Evolutionary conservation across 2,888 invertebrate species (phyloP), one percentile per base, ranked within the genome.

Genomic region (Trypoxylon attenuatum): DNA sequence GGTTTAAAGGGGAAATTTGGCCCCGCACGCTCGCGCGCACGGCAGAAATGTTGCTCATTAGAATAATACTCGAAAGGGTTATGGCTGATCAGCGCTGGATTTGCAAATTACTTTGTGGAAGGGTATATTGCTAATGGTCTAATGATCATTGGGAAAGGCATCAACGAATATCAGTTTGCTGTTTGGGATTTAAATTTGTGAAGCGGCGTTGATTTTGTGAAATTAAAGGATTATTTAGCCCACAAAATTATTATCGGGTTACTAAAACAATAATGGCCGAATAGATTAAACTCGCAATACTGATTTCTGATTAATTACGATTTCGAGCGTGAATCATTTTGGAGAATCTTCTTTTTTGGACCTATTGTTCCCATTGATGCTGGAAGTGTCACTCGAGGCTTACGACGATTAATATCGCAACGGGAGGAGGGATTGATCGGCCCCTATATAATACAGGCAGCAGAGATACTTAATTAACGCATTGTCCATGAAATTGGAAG

Each of bases 381-480:
- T n/a, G n/a, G 45, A 29, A 27, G 19, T 46, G 50, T 54, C 51
- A 57, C 22, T 25, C 45, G 60, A 56, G 33, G 60, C 54, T 49
- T 49, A 57, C 50, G 41, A 46, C 59, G 45, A 57, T 63, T 58
- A 41, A 57, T 53, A 60, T 54, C 53, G 59, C 45, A 47, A 61
- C 62, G 29, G 22, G 64, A 73, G 57, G 49, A 22, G 18, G 45
- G 41, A 51, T 58, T 54, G 52, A 56, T 63, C 57, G 23, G 39
- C 18, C 39, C 16, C 16, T 18, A 16, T 27, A 50, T 33, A 22
- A 47, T 18, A 13, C 46, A 29, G 41, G 49, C 39, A 61, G 13
- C n/a, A 45, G 46, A 47, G 53, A 65, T 64, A 71, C 70, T 73
- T 73, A 71, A 73, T 73, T 73, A 68, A 71, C 64, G 61, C 64